Percentiles rank a stretch among this genome's conserved stretches.
phyloP scores from a whole-genome alignment of 2,113 vertebrate species.

The Grammomys dolichurus region DNA sequence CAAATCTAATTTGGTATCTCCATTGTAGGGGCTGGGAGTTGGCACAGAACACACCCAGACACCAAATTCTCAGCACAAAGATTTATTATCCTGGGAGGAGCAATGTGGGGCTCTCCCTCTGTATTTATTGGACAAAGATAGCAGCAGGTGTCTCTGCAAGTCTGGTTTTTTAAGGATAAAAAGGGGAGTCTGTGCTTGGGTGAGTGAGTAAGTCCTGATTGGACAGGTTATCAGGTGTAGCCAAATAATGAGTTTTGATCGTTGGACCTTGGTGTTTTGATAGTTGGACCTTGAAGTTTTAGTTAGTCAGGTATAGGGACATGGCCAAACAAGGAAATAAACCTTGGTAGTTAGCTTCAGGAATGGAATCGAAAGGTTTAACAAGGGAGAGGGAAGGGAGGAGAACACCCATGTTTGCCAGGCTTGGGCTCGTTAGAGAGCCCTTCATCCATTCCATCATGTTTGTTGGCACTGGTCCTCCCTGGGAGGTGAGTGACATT shows the following conservation, averaged over 20 bases:
- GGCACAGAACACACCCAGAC: background rate
- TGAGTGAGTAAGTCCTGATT: background rate
- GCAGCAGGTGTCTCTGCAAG: background rate
- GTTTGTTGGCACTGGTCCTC: background rate
- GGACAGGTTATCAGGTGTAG: background rate
- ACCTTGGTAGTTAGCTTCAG: background rate
- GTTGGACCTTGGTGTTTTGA: background rate
- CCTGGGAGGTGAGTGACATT: background rate
- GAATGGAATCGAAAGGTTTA: background rate
- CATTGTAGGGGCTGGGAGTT: background rate
- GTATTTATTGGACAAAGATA: background rate
- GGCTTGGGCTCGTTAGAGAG: background rate
- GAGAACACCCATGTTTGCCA: background rate
- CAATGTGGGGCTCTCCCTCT: background rate
- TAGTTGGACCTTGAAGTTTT: background rate
- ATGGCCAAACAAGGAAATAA: background rate
- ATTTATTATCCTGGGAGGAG: background rate
- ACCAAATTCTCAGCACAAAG: background rate
- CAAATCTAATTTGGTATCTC: background rate
- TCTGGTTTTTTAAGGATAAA: background rate
- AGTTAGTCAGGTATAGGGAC: background rate
- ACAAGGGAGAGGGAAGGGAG: background rate
- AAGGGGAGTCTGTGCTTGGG: background rate
- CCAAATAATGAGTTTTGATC: background rate
- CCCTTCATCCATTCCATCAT: background rate